Evolutionary conservation across 2,797 vertebrate genomes (phyloP).

Genomic region (Stomatorhinus walkeri): DNA sequence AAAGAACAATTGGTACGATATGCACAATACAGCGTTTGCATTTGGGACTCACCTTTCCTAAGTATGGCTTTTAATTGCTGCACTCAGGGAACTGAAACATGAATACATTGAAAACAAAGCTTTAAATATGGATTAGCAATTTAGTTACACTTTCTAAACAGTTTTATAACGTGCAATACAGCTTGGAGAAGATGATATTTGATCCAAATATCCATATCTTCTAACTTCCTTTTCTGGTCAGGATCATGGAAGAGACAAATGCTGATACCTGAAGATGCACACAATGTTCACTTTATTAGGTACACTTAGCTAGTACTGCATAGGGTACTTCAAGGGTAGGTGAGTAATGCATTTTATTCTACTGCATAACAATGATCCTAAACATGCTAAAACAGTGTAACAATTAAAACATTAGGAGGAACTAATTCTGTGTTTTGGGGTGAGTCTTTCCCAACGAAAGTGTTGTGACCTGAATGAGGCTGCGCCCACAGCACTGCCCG

Average conservation of each 20-base stretch:
- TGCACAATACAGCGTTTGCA: neutral
- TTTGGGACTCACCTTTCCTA: neutral
- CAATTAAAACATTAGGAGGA: neutral
- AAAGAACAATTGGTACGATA: neutral
- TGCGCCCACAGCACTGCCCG: neutral
- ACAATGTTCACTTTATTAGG: neutral
- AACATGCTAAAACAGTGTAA: neutral
- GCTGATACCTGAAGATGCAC: neutral
- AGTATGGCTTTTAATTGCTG: neutral
- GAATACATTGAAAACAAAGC: neutral
- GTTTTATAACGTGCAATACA: neutral
- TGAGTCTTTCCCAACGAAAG: neutral
- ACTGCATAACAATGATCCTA: neutral
- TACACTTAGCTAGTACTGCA: neutral
- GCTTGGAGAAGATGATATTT: neutral
- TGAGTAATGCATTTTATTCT: neutral
- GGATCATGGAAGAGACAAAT: neutral
- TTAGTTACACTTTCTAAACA: neutral
- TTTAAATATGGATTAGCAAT: neutral
- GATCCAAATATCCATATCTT: neutral
- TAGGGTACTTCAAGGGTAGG: neutral
- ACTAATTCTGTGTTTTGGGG: neutral
- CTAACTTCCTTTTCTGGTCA: neutral
- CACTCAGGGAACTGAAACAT: neutral
- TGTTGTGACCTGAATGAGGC: neutral